These are phyloP conservation scores for Rhinogobio ventralis DNA, from an alignment of 2,797 vertebrate species.

Conservation along the genomic window DNA sequence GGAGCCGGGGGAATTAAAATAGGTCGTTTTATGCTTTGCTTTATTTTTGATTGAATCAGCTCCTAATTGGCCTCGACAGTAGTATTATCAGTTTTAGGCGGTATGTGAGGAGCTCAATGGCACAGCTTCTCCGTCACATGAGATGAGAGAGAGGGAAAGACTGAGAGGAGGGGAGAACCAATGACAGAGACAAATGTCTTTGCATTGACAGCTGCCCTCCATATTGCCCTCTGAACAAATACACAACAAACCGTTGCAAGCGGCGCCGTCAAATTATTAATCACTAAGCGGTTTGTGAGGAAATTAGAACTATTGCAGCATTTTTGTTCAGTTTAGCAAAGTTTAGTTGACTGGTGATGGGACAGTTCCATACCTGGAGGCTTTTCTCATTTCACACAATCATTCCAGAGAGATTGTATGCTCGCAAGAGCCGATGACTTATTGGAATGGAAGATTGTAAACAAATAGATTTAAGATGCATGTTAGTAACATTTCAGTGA, in stretches of 20 bases:
- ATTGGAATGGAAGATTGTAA: slow-evolving; percentile 13
- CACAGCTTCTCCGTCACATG: slow-evolving; percentile 61
- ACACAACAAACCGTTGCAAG: slow-evolving; percentile 72
- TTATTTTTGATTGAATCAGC: slow-evolving; percentile 83
- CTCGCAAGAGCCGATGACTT: not conserved
- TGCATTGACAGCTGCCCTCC: slow-evolving; percentile 83
- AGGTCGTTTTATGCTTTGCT: slow-evolving; percentile 82
- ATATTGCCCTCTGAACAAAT: slow-evolving; percentile 77
- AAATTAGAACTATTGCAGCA: slow-evolving; percentile 33
- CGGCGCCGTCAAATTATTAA: slow-evolving; percentile 69
- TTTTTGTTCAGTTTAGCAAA: slow-evolving; percentile 32
- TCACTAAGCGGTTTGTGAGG: slow-evolving; percentile 30
- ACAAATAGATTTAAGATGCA: slow-evolving; percentile 24
- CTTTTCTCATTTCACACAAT: slow-evolving; percentile 21
- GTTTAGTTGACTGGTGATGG: slow-evolving; percentile 13
- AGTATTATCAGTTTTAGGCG: slow-evolving; percentile 77
- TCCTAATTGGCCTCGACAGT: slow-evolving; percentile 79
- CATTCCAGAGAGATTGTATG: not conserved
- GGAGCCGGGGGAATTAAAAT: slow-evolving; percentile 79
- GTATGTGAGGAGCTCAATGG: slow-evolving; percentile 67
- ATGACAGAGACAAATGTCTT: slow-evolving; percentile 83
- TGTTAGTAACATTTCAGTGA: not conserved
- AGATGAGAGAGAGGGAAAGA: slow-evolving; percentile 49
- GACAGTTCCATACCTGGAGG: slow-evolving; percentile 14
- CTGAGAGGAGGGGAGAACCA: slow-evolving; percentile 37